phyloP scores from a whole-genome alignment of 2,888 invertebrate species.

The Smittia sp. region DNA sequence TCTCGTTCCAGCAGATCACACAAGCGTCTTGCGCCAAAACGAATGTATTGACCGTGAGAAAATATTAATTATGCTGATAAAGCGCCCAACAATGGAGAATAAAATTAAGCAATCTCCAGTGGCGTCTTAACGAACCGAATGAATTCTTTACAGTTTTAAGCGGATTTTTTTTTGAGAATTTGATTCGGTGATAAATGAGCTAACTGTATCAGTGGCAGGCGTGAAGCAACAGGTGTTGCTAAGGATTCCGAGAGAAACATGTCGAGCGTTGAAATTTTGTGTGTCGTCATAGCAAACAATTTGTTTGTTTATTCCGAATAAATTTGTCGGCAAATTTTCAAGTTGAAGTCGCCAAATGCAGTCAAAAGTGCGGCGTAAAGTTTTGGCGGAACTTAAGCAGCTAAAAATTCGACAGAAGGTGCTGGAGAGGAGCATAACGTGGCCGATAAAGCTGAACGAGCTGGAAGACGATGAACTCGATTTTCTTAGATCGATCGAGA shows the following conservation, averaged over 20 bases:
- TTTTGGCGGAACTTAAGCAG: constrained; percentile 34
- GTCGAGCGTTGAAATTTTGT: too few species aligned
- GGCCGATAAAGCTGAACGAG: constrained; percentile 34
- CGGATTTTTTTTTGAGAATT: not conserved
- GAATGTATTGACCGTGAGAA: constrained; percentile 34
- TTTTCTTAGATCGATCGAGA: constrained; percentile 32
- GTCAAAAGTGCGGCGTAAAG: constrained; percentile 5
- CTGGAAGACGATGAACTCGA: constrained; percentile 35
- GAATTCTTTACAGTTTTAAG: constrained; percentile 19
- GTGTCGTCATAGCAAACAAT: too few species aligned
- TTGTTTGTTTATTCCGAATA: not conserved
- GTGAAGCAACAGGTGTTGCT: too few species aligned
- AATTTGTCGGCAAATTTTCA: not conserved
- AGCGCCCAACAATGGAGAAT: constrained; percentile 32
- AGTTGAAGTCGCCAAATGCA: constrained; percentile 6
- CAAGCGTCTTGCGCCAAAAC: constrained; percentile 16
- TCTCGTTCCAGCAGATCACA: not conserved
- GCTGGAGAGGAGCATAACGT: constrained; percentile 22
- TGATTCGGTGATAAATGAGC: not conserved
- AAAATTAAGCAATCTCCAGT: constrained; percentile 40
- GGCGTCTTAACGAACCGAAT: constrained; percentile 28
- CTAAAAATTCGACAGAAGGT: constrained; percentile 31
- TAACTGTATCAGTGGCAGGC: not conserved
- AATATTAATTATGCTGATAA: constrained; percentile 41
- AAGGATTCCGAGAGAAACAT: too few species aligned